Conservation (phyloP, 2,113 vertebrate species). For the Isichthys henryi region DNA sequence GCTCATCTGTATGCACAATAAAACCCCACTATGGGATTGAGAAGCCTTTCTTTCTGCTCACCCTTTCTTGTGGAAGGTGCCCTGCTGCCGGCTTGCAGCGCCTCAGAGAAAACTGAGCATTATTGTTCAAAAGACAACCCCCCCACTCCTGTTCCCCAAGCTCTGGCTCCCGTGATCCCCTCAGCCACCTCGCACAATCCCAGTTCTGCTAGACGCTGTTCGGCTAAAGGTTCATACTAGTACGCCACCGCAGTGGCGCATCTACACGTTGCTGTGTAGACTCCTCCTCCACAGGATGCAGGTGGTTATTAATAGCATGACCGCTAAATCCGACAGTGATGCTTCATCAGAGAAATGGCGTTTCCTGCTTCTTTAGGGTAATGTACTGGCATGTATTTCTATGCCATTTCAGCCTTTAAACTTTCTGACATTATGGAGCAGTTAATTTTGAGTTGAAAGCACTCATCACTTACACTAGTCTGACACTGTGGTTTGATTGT, state of each 20-base stretch:
- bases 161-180: not conserved
- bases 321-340: not conserved
- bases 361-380: not conserved
- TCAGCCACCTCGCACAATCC: not conserved
- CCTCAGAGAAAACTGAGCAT: not conserved
- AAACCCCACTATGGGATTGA: not conserved
- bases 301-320: not conserved
- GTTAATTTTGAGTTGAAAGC: not conserved
- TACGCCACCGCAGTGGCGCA: not conserved
- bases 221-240: not conserved
- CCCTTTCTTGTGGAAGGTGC: not conserved
- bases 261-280: not conserved
- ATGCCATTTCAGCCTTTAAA: not conserved
- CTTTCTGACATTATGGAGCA: not conserved
- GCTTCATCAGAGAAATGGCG: not conserved
- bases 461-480: too few relatives aligned
- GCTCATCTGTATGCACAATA: not conserved
- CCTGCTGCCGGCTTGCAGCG: not conserved
- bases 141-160: not conserved
- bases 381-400: not conserved
- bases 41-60: not conserved
- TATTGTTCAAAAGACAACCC: not conserved
- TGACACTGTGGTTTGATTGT: too few relatives aligned
- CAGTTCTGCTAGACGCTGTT: not conserved
- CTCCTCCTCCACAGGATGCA: not conserved